Evolutionary conservation across 92 coral and sea anemone genomes (phyloP).

Genomic region (Porites rus): DNA sequence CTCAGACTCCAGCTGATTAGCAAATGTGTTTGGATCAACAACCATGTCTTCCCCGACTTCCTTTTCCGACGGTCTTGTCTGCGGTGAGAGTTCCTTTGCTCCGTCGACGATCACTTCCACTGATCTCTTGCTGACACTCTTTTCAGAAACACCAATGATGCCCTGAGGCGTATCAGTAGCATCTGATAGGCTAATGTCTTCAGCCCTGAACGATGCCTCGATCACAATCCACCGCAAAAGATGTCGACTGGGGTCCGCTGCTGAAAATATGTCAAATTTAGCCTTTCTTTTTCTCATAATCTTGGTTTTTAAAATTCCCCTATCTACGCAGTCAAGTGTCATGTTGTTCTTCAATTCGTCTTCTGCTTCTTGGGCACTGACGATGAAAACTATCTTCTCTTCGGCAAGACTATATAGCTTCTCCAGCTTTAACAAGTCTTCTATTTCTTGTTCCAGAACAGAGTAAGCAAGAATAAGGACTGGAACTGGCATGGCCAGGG

Average conservation of each 20-base stretch:
- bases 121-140: too few relatives aligned
- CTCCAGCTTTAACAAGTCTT: background rate
- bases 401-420: background rate
- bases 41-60: too few relatives aligned
- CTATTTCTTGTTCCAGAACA: background rate
- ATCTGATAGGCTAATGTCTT: background rate
- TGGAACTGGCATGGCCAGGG: background rate
- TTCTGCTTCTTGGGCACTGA: background rate
- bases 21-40: too few relatives aligned
- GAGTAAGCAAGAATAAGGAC: conserved; percentile 8
- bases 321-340: background rate
- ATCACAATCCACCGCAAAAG: conserved; percentile 34
- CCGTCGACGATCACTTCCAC: too few relatives aligned
- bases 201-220: conserved; percentile 23
- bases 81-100: too few relatives aligned
- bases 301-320: background rate
- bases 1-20: too few relatives aligned
- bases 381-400: background rate
- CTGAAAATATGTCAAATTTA: conserved; percentile 16
- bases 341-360: background rate
- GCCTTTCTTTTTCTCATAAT: conserved; percentile 26
- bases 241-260: conserved; percentile 39
- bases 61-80: too few relatives aligned
- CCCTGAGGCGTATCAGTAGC: too few relatives aligned
- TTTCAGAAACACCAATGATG: too few relatives aligned